Evolutionary conservation across 1,140 invertebrate species (phyloP), one percentile per base, ranked within the genome.

Genomic region (Onthophagus taurus): DNA sequence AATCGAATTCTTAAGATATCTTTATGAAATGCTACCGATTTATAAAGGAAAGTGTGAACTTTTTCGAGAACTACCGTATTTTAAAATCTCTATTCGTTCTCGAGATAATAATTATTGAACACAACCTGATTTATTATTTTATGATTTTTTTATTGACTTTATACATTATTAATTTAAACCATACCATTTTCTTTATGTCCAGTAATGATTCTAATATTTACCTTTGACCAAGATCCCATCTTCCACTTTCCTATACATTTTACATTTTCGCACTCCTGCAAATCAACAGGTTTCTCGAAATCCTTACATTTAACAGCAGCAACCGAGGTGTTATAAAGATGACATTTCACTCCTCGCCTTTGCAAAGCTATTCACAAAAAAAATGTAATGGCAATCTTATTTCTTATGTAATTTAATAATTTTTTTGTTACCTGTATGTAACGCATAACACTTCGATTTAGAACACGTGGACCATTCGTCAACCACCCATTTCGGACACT

Each of bases 141-240:
- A n/a, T n/a, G n/a, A n/a, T n/a, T n/a, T n/a, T n/a, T n/a, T n/a
- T n/a, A n/a, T n/a, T n/a, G n/a, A n/a, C n/a, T n/a, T n/a, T n/a
- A n/a, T n/a, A n/a, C n/a, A n/a, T n/a, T n/a, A n/a, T n/a, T n/a
- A n/a, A n/a, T n/a, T n/a, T n/a, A n/a, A n/a, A n/a, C n/a, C n/a
- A n/a, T n/a, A n/a, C n/a, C n/a, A n/a, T n/a, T n/a, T n/a, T n/a
- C n/a, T n/a, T n/a, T n/a, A n/a, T n/a, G n/a, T n/a, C n/a, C n/a
- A n/a, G n/a, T n/a, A n/a, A n/a, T n/a, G n/a, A n/a, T n/a, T n/a
- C n/a, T n/a, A 34, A 24, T 42, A 63, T 59, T 66, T 68, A 92
- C 89, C 76, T 88, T 80, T 17, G 85, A 89, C 89, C 89, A 92
- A 48, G 85, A 78, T 4, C 85, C 85, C 8, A 84, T 80, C 52